Evolutionary conservation across 2,113 vertebrate species (phyloP).

Genomic region (Marmota flaviventris): DNA sequence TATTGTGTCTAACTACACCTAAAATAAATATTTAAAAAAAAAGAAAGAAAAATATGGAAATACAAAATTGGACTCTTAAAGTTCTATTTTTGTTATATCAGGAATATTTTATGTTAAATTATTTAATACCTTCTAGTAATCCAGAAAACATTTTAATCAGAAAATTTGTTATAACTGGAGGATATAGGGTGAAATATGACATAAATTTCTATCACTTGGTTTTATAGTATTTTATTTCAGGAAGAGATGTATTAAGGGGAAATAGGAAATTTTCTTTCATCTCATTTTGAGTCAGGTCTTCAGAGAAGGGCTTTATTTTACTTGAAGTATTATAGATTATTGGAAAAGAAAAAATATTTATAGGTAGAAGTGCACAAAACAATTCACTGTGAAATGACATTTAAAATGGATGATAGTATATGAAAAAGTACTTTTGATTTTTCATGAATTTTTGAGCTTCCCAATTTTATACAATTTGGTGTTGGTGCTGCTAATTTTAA

Average conservation of each 20-base stretch:
- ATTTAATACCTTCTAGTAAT: not conserved
- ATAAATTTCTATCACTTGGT: not conserved
- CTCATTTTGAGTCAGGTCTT: slow-evolving; percentile 30
- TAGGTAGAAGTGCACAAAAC: not conserved
- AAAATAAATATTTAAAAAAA: too few relatives aligned
- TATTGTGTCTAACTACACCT: too few relatives aligned
- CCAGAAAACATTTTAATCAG: slow-evolving; percentile 54
- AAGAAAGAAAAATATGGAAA: not conserved
- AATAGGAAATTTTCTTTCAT: not conserved
- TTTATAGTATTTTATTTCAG: slow-evolving; percentile 43
- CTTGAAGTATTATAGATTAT: not conserved
- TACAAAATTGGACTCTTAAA: not conserved
- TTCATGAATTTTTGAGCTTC: not conserved
- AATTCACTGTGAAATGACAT: not conserved
- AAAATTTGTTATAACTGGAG: slow-evolving; percentile 10
- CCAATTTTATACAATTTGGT: not conserved
- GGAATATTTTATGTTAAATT: not conserved
- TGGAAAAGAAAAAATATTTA: not conserved
- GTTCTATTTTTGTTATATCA: not conserved
- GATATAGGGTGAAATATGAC: not conserved
- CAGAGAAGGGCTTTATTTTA: slow-evolving; percentile 30
- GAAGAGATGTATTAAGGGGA: not conserved
- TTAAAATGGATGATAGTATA: slow-evolving; percentile 15
- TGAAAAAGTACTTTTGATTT: not conserved
- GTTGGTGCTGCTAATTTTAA: not conserved